phyloP scores from a whole-genome alignment of 2,113 vertebrate species.

The Himantopus leucocephalus region DNA sequence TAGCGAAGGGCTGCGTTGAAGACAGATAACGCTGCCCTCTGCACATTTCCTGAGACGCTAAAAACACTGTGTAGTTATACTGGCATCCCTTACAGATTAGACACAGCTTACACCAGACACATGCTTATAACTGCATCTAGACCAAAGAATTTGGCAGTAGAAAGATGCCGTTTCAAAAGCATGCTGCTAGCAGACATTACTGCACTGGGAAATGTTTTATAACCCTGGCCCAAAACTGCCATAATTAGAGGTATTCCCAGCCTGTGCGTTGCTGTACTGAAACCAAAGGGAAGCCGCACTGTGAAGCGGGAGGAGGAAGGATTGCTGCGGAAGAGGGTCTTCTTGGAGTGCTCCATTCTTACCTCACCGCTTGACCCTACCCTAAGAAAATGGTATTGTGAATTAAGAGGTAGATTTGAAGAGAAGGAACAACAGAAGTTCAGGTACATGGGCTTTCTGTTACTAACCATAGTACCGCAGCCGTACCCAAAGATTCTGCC shows the following conservation, averaged over 20 bases:
- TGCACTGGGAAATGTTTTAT: neutral
- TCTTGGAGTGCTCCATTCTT: neutral
- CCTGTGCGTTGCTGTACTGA: neutral
- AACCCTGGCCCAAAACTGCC: neutral
- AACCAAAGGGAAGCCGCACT: neutral
- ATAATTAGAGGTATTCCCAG: neutral
- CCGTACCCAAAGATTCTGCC: neutral
- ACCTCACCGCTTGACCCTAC: neutral
- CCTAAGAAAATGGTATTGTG: neutral
- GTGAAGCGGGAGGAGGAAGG: neutral
- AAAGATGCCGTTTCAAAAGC: conserved; percentile 12
- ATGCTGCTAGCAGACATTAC: neutral
- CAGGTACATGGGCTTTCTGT: neutral
- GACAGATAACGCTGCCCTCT: neutral
- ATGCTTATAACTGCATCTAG: neutral
- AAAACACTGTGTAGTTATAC: neutral
- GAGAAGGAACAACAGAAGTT: neutral
- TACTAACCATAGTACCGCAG: neutral
- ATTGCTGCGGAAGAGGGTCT: neutral
- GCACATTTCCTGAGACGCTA: neutral
- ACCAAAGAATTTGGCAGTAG: neutral
- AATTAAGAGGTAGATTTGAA: neutral
- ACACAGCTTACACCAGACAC: neutral
- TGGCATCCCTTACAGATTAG: conserved; percentile 15
- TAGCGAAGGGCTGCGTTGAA: neutral